phyloP scores from a whole-genome alignment of 2,888 invertebrate species.

The Eucriotettix oculatus region DNA sequence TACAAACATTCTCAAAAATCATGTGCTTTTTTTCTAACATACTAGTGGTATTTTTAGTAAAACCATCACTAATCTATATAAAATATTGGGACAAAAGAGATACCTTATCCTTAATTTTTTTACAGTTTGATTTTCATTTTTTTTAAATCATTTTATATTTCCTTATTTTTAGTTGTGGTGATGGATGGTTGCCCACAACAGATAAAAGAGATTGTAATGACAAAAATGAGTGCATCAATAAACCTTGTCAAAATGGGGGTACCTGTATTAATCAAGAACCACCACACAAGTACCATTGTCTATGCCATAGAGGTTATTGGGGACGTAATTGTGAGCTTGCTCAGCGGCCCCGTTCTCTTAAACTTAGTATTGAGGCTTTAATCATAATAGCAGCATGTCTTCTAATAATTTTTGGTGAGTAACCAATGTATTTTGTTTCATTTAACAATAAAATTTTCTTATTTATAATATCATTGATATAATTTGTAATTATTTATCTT shows the following conservation, averaged over 20 bases:
- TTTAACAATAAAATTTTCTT: too few relatives aligned
- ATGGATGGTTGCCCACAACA: slow-evolving; percentile 23
- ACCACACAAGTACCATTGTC: slow-evolving; percentile 23
- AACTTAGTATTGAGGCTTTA: slow-evolving; percentile 34
- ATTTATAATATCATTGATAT: too few relatives aligned
- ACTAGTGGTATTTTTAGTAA: too few relatives aligned
- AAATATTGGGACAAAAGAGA: too few relatives aligned
- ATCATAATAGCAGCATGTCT: slow-evolving; percentile 36
- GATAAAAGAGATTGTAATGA: slow-evolving; percentile 26
- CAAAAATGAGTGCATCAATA: slow-evolving; percentile 26
- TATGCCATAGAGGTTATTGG: slow-evolving; percentile 24
- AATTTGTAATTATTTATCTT: too few relatives aligned
- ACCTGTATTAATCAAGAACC: slow-evolving; percentile 25
- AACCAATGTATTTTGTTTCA: too few relatives aligned
- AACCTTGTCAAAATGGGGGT: slow-evolving; percentile 27
- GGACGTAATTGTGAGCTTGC: slow-evolving; percentile 26
- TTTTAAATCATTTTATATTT: neutral
- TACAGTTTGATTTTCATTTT: too few relatives aligned
- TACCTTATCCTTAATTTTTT: too few relatives aligned
- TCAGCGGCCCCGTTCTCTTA: slow-evolving; percentile 28
- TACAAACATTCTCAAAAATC: too few relatives aligned
- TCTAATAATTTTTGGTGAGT: slow-evolving; percentile 34
- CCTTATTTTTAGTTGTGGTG: slow-evolving; percentile 22
- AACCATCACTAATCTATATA: too few relatives aligned
- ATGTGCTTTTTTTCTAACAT: too few relatives aligned